phyloP scores from a whole-genome alignment of 1,140 invertebrate species.

The Druon quercuslanigerum region DNA sequence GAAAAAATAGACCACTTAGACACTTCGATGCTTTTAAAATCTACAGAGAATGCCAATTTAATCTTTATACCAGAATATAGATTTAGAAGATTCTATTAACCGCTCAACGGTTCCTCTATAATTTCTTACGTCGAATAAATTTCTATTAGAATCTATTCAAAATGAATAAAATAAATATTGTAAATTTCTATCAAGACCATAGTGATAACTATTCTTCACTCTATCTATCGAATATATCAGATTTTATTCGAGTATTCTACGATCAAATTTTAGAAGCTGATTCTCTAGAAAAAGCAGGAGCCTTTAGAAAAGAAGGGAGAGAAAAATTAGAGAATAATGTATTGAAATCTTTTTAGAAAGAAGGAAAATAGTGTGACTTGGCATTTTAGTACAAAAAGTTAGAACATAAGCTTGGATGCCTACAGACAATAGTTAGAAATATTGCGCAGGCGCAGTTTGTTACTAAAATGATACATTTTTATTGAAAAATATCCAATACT shows the following conservation, averaged over 20 bases:
- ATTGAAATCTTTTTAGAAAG: conserved; percentile 20
- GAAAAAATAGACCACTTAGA: background rate
- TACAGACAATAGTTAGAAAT: conserved; percentile 62
- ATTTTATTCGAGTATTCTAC: background rate
- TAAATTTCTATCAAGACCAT: background rate
- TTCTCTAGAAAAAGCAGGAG: conserved; percentile 36
- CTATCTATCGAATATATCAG: conserved; percentile 3
- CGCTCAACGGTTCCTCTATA: background rate
- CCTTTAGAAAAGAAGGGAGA: conserved; percentile 42
- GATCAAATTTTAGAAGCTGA: conserved; percentile 47
- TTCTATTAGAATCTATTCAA: background rate
- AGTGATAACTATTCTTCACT: background rate
- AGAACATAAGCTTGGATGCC: conserved; percentile 60
- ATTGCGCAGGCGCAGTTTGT: conserved; percentile 66
- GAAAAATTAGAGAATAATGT: background rate
- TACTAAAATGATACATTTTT: conserved; percentile 54
- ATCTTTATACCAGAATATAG: too few species aligned
- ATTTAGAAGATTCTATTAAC: too few species aligned
- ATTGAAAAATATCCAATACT: conserved; percentile 36
- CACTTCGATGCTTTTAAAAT: too few species aligned
- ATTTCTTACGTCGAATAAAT: background rate
- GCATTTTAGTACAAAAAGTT: conserved; percentile 64
- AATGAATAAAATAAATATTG: too few species aligned
- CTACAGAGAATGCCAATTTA: too few species aligned
- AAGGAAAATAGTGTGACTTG: conserved; percentile 50